phyloP scores from a whole-genome alignment of 2,113 vertebrate genomes.

The Nesogale talazaci region DNA sequence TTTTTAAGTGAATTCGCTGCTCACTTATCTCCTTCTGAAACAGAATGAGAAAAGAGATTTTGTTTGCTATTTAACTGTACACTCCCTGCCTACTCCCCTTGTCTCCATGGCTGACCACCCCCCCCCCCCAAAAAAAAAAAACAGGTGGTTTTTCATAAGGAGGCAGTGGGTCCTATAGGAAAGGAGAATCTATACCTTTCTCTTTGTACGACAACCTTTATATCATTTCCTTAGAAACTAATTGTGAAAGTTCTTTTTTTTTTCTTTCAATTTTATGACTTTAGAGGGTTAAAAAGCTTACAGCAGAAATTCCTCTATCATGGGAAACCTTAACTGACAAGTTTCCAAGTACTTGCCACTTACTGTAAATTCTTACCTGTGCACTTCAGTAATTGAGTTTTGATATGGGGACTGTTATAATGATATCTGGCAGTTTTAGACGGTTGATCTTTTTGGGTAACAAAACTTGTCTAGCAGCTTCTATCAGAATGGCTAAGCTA shows the following conservation, averaged over 20 bases:
- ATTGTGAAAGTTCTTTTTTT: slow-evolving; percentile 72
- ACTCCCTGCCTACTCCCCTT: too few relatives aligned
- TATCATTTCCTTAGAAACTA: slow-evolving; percentile 78
- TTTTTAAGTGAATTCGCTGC: slow-evolving; percentile 60
- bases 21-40: slow-evolving; percentile 64
- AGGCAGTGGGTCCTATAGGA: slow-evolving; percentile 56
- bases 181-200: slow-evolving; percentile 36
- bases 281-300: slow-evolving; percentile 68
- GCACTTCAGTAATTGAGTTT: slow-evolving; percentile 71
- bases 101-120: too few relatives aligned
- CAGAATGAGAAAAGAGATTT: slow-evolving; percentile 34
- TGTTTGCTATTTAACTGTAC: slow-evolving; percentile 40
- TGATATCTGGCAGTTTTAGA: slow-evolving; percentile 71
- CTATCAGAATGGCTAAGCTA: slow-evolving; percentile 64
- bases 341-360: slow-evolving; percentile 77
- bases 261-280: slow-evolving; percentile 47
- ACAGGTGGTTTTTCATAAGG: slow-evolving; percentile 6
- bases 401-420: slow-evolving; percentile 75
- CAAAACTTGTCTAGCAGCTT: slow-evolving; percentile 67
- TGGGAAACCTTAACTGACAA: slow-evolving; percentile 78
- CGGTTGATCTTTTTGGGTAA: slow-evolving; percentile 56
- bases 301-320: slow-evolving; percentile 60
- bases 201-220: slow-evolving; percentile 60
- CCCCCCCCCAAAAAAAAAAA: not conserved
- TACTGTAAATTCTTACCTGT: slow-evolving; percentile 75